A percentile compares a stretch with the other conserved stretches of the same genome.
Conservation (phyloP, 2,797 vertebrate genomes). For the Lepilemur septentrionalis region DNA sequence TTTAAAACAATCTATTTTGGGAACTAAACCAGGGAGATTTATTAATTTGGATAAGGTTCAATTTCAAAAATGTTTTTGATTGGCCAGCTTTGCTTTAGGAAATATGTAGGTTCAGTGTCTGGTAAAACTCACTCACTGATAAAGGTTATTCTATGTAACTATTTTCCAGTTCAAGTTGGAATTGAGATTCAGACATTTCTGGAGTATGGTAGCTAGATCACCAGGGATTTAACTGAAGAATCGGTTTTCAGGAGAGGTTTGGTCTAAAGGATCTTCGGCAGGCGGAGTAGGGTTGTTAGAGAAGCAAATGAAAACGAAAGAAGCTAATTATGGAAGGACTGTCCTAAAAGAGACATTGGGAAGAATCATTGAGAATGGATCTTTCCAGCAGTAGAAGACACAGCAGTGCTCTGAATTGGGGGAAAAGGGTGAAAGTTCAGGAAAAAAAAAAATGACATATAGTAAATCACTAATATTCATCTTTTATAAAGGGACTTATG, state of each 20-base stretch:
- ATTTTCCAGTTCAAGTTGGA: background rate
- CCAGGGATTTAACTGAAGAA: background rate
- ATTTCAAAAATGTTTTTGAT: background rate
- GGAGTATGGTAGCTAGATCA: background rate
- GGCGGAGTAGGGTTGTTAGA: background rate
- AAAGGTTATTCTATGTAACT: background rate
- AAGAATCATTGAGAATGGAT: background rate
- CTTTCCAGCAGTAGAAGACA: background rate
- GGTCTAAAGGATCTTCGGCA: background rate
- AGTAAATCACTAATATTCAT: background rate
- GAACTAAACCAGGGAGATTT: background rate
- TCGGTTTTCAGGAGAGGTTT: background rate
- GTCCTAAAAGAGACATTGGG: background rate
- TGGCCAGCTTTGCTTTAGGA: background rate
- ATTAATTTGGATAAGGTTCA: background rate
- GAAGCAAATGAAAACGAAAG: background rate
- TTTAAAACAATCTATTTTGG: background rate
- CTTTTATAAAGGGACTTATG: background rate
- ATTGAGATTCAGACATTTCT: background rate
- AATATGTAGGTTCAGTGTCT: background rate
- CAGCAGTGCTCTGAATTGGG: background rate
- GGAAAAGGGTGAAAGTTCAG: background rate
- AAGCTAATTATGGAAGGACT: background rate
- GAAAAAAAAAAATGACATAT: rapidly evolving
- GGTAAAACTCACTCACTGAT: background rate